Evolutionary conservation across 2,113 vertebrate species (phyloP), one percentile per base, ranked within the genome.

Genomic region (Romanogobio albipinnatus): DNA sequence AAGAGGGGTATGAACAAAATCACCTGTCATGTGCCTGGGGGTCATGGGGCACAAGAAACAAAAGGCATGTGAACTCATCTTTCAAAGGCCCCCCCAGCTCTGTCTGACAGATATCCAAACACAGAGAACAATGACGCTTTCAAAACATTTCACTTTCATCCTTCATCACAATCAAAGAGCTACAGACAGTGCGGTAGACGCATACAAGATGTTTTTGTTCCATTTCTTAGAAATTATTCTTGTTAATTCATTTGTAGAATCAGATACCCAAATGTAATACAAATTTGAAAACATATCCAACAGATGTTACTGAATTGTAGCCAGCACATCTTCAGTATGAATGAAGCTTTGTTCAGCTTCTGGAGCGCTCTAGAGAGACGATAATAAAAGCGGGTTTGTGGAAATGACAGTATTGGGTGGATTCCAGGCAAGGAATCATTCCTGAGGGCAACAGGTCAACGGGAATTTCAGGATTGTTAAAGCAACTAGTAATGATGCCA

Each of bases 111-210:
- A 89, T 84, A 87, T 81, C 56, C 79, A 88, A 90, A 90, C 91
- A 92, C 91, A 89, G 86, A 88, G 85, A 93, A 90, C 91, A 92
- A 93, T 90, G 90, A 84, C 49, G 74, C 87, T 89, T 89, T 92
- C 90, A 92, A 91, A 91, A 91, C 90, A 91, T 90, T 91, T 90
- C 88, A 75, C 88, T 90, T 88, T 83, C 78, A 39, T 80, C 78
- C 58, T 80, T 80, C 61, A 74, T 59, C 64, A 51, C 47, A 62
- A 84, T 86, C 85, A 85, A 89, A 88, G 85, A 79, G 43, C 36
- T 49, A 66, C 64, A 82, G 33, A 39, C 58, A 82, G 43, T n/a
- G 11, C 9, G 58, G 45, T n/a, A 43, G 68, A 15, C 13, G 9
- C 39, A 26, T 9, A 64, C 14, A 47, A 62, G 39, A 80, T 9